These are phyloP conservation scores for Zaprionus davidi DNA, from an alignment of 1,140 invertebrate species.

Conservation along the genomic window DNA sequence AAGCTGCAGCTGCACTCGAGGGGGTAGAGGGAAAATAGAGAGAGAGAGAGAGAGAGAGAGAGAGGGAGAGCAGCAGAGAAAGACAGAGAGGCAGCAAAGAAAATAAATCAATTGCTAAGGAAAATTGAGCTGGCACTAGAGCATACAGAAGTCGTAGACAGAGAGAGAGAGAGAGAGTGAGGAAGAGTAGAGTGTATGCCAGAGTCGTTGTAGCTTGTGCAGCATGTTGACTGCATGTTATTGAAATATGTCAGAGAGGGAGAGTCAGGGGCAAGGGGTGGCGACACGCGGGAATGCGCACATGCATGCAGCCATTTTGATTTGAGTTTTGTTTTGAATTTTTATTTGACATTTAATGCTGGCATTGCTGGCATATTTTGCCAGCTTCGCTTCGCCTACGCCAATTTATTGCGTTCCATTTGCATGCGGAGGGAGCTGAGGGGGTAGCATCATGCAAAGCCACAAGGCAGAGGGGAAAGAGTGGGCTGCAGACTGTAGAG, in stretches of 20 bases:
- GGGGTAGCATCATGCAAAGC: too few species aligned
- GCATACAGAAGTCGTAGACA: not conserved
- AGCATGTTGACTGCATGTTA: conserved; percentile 14
- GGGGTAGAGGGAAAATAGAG: too few species aligned
- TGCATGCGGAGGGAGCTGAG: too few species aligned
- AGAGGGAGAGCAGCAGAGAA: not conserved
- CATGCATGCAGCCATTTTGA: conserved; percentile 40
- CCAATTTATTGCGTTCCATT: conserved; percentile 68
- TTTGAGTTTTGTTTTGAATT: conserved; percentile 71
- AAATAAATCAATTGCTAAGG: conserved; percentile 13
- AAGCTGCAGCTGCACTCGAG: not conserved
- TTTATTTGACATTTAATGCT: conserved; percentile 79
- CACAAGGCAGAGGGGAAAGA: not conserved
- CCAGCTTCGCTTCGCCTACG: conserved; percentile 9
- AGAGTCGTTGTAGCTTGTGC: not conserved
- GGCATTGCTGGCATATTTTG: conserved; percentile 69
- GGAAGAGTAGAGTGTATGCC: not conserved
- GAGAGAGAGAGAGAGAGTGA: not conserved
- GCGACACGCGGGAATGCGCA: not conserved
- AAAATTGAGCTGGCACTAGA: conserved; percentile 10
- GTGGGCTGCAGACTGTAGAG: not conserved
- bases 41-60: not conserved
- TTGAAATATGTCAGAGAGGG: conserved; percentile 13
- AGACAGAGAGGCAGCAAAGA: conserved; percentile 3
- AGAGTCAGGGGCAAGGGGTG: not conserved